Conservation (phyloP, 2,888 invertebrate genomes). For the Helicoverpa assulta region DNA sequence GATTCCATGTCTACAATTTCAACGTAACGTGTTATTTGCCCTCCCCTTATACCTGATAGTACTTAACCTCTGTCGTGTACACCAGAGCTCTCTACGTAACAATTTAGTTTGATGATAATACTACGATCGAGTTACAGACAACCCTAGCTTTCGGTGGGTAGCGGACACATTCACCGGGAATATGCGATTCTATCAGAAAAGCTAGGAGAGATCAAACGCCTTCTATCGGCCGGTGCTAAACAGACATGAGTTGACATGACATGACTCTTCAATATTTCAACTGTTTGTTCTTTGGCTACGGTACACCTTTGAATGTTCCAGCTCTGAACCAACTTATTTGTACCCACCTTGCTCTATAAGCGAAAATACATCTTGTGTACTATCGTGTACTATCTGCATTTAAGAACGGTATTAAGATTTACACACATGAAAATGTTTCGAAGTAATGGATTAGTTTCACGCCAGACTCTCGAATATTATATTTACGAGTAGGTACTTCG, state of each 20-base stretch:
- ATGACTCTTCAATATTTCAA: too few species aligned
- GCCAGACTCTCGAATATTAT: slow-evolving; percentile 35
- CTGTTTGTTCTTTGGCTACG: too few species aligned
- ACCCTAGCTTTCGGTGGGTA: slow-evolving; percentile 72
- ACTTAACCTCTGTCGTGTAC: slow-evolving; percentile 78
- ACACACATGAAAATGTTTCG: neutral
- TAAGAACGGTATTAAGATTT: neutral
- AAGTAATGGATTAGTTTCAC: neutral
- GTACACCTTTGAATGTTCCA: too few species aligned
- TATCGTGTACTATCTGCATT: too few species aligned
- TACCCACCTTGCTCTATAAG: too few species aligned
- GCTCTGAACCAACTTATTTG: too few species aligned
- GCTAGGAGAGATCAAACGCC: too few species aligned
- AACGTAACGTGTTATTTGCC: slow-evolving; percentile 57
- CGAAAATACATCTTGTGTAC: too few species aligned
- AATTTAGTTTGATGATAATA: slow-evolving; percentile 83
- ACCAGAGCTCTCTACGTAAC: slow-evolving; percentile 74
- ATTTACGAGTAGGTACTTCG: slow-evolving; percentile 38
- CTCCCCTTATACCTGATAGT: slow-evolving; percentile 68
- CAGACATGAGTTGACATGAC: neutral
- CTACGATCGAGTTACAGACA: slow-evolving; percentile 82
- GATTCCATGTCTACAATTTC: slow-evolving; percentile 57
- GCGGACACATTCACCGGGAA: slow-evolving; percentile 22
- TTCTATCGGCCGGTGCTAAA: neutral
- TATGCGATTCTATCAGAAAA: slow-evolving; percentile 11